Percentiles rank a stretch among this genome's conserved stretches.
These are phyloP conservation scores for Drosophila cognata DNA, from an alignment of 2,888 invertebrate genomes.

Conservation along the genomic window DNA sequence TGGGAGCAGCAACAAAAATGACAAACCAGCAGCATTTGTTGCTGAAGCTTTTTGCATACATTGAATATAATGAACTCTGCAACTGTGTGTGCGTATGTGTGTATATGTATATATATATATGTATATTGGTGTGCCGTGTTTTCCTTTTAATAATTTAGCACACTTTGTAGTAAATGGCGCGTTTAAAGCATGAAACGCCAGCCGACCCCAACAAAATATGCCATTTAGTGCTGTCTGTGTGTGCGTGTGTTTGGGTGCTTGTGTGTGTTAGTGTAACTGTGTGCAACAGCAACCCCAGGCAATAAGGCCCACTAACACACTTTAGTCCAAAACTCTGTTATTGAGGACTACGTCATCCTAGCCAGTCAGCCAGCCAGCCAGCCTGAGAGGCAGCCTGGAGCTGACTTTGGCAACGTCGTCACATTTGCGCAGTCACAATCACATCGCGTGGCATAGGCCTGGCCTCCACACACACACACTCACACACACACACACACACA, in stretches of 20 bases:
- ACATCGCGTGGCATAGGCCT: conserved; percentile 76
- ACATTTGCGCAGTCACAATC: conserved; percentile 79
- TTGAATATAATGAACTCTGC: conserved; percentile 69
- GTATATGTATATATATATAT: conserved; percentile 20
- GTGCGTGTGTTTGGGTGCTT: conserved; percentile 31
- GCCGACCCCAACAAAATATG: conserved; percentile 65
- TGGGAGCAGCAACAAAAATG: conserved; percentile 50
- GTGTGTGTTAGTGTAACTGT: conserved; percentile 33
- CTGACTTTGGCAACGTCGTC: conserved; percentile 65
- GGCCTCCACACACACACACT: conserved; percentile 46
- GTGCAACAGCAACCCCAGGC: conserved; percentile 69
- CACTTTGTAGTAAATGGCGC: conserved; percentile 70
- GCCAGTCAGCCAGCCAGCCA: conserved; percentile 46
- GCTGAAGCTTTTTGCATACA: conserved; percentile 72
- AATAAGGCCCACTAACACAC: conserved; percentile 72
- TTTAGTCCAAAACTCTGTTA: conserved; percentile 54
- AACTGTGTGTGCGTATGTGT: not conserved
- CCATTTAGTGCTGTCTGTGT: conserved; percentile 66
- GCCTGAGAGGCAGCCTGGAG: conserved; percentile 40
- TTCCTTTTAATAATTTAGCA: conserved; percentile 75
- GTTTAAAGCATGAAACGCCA: conserved; percentile 74
- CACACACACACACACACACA: conserved; percentile 28
- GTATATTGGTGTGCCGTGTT: conserved; percentile 49
- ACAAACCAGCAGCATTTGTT: conserved; percentile 53
- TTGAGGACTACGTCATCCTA: conserved; percentile 77